Evolutionary conservation across 2,113 vertebrate species (phyloP).

Genomic region (Orycteropus afer): DNA sequence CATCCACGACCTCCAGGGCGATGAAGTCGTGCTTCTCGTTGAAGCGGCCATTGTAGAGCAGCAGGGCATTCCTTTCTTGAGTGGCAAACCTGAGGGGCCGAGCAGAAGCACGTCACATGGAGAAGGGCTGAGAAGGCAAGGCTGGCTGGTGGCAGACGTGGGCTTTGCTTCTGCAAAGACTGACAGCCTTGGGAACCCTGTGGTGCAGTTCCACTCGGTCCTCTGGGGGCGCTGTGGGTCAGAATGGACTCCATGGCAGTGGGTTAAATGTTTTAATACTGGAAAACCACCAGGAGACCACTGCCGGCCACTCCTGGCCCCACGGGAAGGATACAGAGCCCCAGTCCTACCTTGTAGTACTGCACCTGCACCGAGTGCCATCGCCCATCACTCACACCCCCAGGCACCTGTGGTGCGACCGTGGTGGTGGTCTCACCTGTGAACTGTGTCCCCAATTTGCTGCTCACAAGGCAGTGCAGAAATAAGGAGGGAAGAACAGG

Average conservation of each 20-base stretch:
- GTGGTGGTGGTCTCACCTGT: conserved; percentile 95
- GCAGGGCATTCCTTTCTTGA: conserved; percentile 91
- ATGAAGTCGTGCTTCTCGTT: conserved; percentile 99
- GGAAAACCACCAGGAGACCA: accelerated
- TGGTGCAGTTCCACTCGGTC: no score
- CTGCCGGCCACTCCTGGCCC: accelerated
- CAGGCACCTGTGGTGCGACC: conserved; percentile 90
- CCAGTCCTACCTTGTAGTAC: conserved; percentile 95
- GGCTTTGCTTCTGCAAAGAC: no score
- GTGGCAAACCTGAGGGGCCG: conserved; percentile 92
- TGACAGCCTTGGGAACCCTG: no score
- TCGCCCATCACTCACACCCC: conserved; percentile 96
- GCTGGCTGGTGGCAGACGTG: accelerated
- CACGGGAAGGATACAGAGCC: accelerated
- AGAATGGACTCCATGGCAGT: no score
- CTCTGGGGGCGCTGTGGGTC: no score
- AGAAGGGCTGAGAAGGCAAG: accelerated
- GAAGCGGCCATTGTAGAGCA: conserved; percentile 97
- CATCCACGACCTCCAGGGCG: conserved; percentile 95
- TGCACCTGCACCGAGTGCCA: conserved; percentile 97
- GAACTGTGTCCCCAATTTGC: no score
- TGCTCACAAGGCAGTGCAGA: accelerated
- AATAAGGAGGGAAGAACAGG: accelerated
- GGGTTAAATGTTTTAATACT: accelerated
- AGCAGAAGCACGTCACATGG: accelerated